These are phyloP conservation scores for Cantharis nigra DNA, from an alignment of 2,888 invertebrate genomes.

Conservation along the genomic window DNA sequence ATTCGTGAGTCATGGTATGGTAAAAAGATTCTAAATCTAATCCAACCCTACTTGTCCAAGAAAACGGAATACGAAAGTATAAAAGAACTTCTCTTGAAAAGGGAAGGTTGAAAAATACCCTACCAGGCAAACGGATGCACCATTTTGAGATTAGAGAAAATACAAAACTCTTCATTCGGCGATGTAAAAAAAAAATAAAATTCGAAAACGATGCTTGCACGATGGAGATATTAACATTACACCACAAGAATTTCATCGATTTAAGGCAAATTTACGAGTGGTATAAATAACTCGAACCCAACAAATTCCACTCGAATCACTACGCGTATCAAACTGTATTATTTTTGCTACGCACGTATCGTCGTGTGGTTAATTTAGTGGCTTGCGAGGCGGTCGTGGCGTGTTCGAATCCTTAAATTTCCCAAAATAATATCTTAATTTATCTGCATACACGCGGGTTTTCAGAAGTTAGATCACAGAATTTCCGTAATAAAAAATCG, in stretches of 20 bases:
- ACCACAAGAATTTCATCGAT: neutral
- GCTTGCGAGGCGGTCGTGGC: neutral
- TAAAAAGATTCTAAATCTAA: slow-evolving; percentile 8
- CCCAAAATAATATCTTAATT: neutral
- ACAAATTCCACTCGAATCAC: neutral
- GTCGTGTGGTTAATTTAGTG: neutral
- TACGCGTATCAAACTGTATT: neutral
- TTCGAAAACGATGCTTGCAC: neutral
- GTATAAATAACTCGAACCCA: neutral
- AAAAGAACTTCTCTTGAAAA: neutral
- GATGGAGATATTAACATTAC: neutral
- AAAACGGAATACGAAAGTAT: neutral
- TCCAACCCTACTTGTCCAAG: slow-evolving; percentile 6
- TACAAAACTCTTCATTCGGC: neutral
- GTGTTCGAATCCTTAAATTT: neutral
- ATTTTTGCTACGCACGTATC: neutral
- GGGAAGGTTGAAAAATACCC: neutral
- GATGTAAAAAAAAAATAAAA: neutral
- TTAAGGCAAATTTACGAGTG: neutral
- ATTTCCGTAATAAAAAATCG: neutral
- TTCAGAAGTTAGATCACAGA: neutral
- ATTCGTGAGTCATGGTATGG: slow-evolving; percentile 5
- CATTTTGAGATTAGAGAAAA: neutral
- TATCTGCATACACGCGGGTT: neutral
- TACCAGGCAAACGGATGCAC: neutral